Percentiles rank a stretch among this genome's conserved stretches.
phyloP scores from a whole-genome alignment of 1,140 invertebrate genomes.

The Heliothis subflexa region DNA sequence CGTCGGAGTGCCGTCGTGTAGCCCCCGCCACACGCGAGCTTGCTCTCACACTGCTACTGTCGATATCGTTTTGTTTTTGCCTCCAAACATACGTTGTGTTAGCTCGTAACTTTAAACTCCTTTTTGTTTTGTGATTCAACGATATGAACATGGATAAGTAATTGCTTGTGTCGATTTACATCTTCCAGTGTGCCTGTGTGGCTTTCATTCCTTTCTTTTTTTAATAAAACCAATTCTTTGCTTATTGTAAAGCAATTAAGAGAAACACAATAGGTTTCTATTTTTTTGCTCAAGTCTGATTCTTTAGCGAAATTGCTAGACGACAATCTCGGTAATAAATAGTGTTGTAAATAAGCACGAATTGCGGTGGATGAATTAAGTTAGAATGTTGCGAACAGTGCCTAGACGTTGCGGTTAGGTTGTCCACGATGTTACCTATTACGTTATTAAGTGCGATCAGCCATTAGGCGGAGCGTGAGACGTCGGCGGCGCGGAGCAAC shows the following conservation, averaged over 20 bases:
- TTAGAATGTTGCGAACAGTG: slow-evolving; percentile 46
- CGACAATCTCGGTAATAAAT: slow-evolving; percentile 29
- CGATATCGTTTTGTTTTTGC: slow-evolving; percentile 66
- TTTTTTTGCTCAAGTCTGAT: slow-evolving; percentile 8
- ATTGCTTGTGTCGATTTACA: slow-evolving; percentile 57
- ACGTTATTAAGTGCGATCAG: slow-evolving; percentile 77
- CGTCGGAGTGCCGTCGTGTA: slow-evolving; percentile 30
- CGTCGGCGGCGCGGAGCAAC: slow-evolving; percentile 61
- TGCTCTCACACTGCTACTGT: slow-evolving; percentile 61
- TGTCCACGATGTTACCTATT: slow-evolving; percentile 59
- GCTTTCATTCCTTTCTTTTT: neutral
- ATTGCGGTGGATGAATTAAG: slow-evolving; percentile 34
- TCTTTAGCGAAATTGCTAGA: slow-evolving; percentile 17
- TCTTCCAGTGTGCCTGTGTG: slow-evolving; percentile 43
- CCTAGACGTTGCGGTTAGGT: slow-evolving; percentile 57
- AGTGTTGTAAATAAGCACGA: slow-evolving; percentile 41
- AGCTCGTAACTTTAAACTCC: slow-evolving; percentile 60
- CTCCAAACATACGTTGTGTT: slow-evolving; percentile 58
- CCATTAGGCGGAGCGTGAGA: slow-evolving; percentile 58
- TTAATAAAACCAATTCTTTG: slow-evolving; percentile 20
- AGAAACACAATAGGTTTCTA: slow-evolving; percentile 2
- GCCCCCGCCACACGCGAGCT: slow-evolving; percentile 38
- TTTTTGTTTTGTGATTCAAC: slow-evolving; percentile 63
- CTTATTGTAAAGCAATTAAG: slow-evolving; percentile 30
- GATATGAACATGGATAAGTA: slow-evolving; percentile 65